Percentiles rank a stretch among this genome's conserved stretches.
phyloP scores from a whole-genome alignment of 2,888 invertebrate species.

The Trachelus stipa region DNA sequence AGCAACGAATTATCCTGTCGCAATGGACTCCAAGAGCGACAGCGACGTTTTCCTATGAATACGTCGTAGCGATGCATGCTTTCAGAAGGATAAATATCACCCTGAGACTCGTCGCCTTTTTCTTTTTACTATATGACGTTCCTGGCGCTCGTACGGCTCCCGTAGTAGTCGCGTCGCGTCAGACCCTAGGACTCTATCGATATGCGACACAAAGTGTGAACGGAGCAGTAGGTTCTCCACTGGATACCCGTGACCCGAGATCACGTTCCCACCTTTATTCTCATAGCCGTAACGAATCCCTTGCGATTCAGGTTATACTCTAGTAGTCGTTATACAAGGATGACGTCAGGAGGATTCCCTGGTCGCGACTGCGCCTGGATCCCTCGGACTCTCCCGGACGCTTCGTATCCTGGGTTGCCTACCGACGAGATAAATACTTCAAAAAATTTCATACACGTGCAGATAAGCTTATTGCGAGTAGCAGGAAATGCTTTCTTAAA shows the following conservation, averaged over 20 bases:
- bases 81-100: neutral
- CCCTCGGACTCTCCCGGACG: neutral
- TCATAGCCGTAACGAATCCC: neutral
- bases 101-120: neutral
- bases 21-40: neutral
- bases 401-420: neutral
- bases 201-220: neutral
- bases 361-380: neutral
- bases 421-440: neutral
- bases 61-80: neutral
- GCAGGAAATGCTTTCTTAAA: neutral
- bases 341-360: neutral
- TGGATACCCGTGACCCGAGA: neutral
- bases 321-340: neutral
- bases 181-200: neutral
- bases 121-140: neutral
- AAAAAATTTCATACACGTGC: neutral
- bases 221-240: neutral
- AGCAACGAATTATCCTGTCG: neutral
- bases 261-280: neutral
- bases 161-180: neutral
- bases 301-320: neutral
- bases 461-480: neutral
- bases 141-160: neutral
- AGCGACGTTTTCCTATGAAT: neutral